Conservation (phyloP, 2,797 vertebrate species). For the Chelidonichthys spinosus region DNA sequence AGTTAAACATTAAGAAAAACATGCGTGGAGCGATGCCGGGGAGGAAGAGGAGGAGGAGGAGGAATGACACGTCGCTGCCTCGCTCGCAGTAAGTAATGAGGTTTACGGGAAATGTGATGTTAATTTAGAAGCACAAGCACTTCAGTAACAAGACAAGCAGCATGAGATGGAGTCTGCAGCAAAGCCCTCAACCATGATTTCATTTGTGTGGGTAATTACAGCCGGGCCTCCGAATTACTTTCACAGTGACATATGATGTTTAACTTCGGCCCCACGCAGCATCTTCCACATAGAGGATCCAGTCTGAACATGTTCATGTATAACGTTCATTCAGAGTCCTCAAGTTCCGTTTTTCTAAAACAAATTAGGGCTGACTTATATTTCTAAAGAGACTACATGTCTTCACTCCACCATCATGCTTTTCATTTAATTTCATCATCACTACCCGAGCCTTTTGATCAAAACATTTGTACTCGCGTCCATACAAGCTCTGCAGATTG, state of each 20-base stretch:
- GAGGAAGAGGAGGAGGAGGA: constrained; percentile 23
- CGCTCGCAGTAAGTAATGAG: constrained; percentile 39
- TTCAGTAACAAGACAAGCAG: constrained; percentile 18
- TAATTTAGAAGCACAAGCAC: constrained; percentile 44
- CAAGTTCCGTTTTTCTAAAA: constrained; percentile 30
- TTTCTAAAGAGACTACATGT: constrained; percentile 53
- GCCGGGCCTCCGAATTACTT: constrained; percentile 46
- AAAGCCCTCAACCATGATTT: constrained; percentile 39
- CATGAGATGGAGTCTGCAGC: constrained; percentile 15
- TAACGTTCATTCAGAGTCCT: neutral
- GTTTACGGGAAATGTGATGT: constrained; percentile 45
- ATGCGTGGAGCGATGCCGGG: neutral
- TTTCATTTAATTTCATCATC: constrained; percentile 38
- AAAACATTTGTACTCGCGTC: constrained; percentile 51
- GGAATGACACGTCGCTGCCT: constrained; percentile 38
- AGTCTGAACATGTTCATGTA: neutral
- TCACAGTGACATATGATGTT: constrained; percentile 35
- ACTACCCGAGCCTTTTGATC: constrained; percentile 64
- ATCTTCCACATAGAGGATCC: constrained; percentile 18
- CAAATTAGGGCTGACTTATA: constrained; percentile 41
- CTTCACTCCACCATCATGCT: constrained; percentile 51
- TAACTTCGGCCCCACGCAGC: constrained; percentile 11
- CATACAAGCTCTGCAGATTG: constrained; percentile 49
- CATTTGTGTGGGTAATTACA: constrained; percentile 55
- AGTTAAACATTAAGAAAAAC: constrained; percentile 32